These are phyloP conservation scores for Malacoraja senta DNA, from an alignment of 2,797 vertebrate genomes.

Conservation along the genomic window DNA sequence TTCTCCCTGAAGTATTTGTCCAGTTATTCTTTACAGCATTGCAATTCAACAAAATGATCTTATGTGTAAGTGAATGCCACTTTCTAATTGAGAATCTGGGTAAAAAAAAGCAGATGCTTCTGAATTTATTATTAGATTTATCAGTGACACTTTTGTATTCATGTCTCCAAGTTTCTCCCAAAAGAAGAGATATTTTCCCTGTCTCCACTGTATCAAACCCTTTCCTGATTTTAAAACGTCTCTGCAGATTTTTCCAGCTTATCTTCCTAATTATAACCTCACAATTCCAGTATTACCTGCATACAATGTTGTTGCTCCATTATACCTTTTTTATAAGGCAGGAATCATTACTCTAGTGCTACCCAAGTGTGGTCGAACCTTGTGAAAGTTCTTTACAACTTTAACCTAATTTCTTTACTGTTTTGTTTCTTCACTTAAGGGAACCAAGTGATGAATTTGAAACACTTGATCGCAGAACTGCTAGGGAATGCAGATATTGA, in stretches of 20 bases:
- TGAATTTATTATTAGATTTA: slow-evolving; percentile 4
- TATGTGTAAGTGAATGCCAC: not conserved
- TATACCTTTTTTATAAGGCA: not conserved
- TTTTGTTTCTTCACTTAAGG: not conserved
- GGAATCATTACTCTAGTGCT: not conserved
- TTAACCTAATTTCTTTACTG: not conserved
- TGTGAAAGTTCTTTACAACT: not conserved
- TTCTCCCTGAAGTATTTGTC: not conserved
- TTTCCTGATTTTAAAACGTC: not conserved
- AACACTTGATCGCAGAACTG: not conserved
- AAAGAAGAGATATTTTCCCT: not conserved
- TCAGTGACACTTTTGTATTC: not conserved
- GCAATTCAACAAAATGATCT: not conserved
- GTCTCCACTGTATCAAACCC: not conserved
- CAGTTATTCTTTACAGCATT: not conserved
- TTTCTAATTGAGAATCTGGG: not conserved
- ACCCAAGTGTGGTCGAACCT: not conserved
- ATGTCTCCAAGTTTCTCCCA: not conserved
- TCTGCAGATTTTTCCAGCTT: not conserved
- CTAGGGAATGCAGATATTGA: not conserved
- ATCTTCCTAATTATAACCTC: not conserved
- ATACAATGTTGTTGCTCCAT: not conserved
- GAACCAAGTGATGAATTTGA: no score
- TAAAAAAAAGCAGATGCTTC: not conserved
- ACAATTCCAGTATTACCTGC: not conserved